phyloP scores from a whole-genome alignment of 2,888 invertebrate genomes.

The Agrilus mali region DNA sequence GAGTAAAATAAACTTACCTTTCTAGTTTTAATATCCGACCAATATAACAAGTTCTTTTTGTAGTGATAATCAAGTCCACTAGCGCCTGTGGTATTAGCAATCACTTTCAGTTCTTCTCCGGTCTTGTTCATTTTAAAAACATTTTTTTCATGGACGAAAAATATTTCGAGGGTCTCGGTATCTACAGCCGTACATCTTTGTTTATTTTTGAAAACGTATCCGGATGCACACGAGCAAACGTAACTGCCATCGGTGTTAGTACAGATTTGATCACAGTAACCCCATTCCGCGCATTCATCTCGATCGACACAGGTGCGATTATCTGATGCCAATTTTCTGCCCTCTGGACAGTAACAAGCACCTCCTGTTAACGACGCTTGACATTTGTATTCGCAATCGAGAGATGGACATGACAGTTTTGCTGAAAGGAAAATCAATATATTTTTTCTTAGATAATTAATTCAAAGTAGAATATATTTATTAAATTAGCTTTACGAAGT shows the following conservation, averaged over 20 bases:
- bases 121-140: conserved; percentile 58
- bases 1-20: conserved; percentile 45
- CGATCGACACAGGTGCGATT: conserved; percentile 82
- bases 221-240: conserved; percentile 69
- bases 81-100: conserved; percentile 74
- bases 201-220: conserved; percentile 33
- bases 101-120: conserved; percentile 47
- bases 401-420: conserved; percentile 63
- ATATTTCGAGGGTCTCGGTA: conserved; percentile 45
- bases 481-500: too few relatives aligned
- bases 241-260: conserved; percentile 78
- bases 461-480: too few relatives aligned
- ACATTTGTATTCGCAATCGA: conserved; percentile 86
- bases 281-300: conserved; percentile 87
- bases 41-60: conserved; percentile 63
- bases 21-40: conserved; percentile 81
- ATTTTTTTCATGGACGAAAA: conserved; percentile 59
- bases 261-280: conserved; percentile 91
- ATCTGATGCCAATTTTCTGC: conserved; percentile 69
- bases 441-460: too few relatives aligned
- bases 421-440: conserved; percentile 40
- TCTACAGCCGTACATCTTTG: conserved; percentile 52
- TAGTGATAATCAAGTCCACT: conserved; percentile 80
- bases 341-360: conserved; percentile 77
- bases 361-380: conserved; percentile 83